A percentile compares a stretch with the other conserved stretches of the same genome.
phyloP scores from a whole-genome alignment of 1,140 invertebrate genomes.

The Fopius arisanus region DNA sequence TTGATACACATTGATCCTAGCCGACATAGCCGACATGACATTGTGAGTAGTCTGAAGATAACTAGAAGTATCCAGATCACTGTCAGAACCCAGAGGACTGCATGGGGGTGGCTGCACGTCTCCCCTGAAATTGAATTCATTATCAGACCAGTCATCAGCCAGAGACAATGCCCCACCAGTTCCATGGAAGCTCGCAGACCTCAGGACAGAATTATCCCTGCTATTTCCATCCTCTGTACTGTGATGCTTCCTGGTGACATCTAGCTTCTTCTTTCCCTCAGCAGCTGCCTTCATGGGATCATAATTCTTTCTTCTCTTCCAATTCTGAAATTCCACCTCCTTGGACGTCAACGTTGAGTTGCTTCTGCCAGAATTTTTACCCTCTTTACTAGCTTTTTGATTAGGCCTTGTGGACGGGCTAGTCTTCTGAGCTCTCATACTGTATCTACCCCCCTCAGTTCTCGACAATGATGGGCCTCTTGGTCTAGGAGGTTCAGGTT shows the following conservation, averaged over 20 bases:
- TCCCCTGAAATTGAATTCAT: conserved; percentile 47
- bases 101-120: conserved; percentile 48
- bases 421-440: conserved; percentile 65
- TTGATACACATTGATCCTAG: conserved; percentile 58
- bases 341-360: conserved; percentile 72
- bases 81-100: conserved; percentile 50
- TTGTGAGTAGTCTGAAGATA: conserved; percentile 56
- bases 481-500: conserved; percentile 46
- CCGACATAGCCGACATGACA: conserved; percentile 73
- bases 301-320: conserved; percentile 90
- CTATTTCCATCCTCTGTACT: conserved; percentile 49
- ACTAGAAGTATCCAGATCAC: conserved; percentile 50
- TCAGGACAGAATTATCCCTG: conserved; percentile 60
- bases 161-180: conserved; percentile 55
- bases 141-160: conserved; percentile 50
- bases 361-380: conserved; percentile 61
- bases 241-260: conserved; percentile 56
- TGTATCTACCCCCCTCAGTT: conserved; percentile 73
- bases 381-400: conserved; percentile 45
- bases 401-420: conserved; percentile 32
- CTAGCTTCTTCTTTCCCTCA: conserved; percentile 73
- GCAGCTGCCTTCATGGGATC: conserved; percentile 89
- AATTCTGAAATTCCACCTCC: conserved; percentile 89
- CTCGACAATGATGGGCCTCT: conserved; percentile 63
- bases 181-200: conserved; percentile 68